Evolutionary conservation across 2,113 vertebrate genomes (phyloP).

Genomic region (Petaurus breviceps): DNA sequence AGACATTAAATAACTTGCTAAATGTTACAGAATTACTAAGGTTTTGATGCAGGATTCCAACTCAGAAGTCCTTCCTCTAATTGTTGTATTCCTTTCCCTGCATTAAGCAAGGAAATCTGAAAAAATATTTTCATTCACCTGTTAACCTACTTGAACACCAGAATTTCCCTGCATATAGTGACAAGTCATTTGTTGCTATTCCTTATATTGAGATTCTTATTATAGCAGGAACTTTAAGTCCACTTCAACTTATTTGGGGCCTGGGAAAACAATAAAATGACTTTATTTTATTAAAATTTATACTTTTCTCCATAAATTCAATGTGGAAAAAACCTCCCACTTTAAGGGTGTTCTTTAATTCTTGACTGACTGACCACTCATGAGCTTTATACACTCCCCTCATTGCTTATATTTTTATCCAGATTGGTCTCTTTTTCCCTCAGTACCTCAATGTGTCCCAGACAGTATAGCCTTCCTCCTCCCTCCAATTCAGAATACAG

Average conservation of each 20-base stretch:
- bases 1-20: background rate
- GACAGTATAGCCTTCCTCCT: background rate
- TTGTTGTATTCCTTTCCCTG: background rate
- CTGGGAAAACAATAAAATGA: background rate
- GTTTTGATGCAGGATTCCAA: background rate
- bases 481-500: background rate
- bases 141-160: background rate
- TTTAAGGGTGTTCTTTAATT: background rate
- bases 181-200: background rate
- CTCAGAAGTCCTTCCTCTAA: background rate
- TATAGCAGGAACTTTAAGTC: background rate
- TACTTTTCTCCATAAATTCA: background rate
- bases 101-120: background rate
- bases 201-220: background rate
- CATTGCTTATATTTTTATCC: background rate
- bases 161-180: no score
- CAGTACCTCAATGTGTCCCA: background rate
- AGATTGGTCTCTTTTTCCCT: background rate
- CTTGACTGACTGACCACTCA: background rate
- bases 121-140: background rate
- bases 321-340: background rate
- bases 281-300: background rate
- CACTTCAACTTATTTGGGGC: background rate
- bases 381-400: background rate
- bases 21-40: background rate